Evolutionary conservation across 2,797 vertebrate species (phyloP).

Genomic region (Pampus argenteus): DNA sequence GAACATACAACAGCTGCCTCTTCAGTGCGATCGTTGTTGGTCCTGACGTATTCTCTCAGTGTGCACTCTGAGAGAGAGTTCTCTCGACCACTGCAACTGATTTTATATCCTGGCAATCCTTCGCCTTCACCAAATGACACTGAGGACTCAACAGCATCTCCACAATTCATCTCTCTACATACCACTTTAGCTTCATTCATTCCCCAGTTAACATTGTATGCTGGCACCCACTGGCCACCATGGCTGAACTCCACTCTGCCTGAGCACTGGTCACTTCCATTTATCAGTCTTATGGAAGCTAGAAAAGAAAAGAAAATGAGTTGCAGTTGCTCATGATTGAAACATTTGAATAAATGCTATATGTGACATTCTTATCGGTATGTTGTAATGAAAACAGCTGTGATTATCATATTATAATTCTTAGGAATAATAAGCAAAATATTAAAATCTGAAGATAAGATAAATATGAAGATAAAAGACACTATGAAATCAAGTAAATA

Average conservation of each 20-base stretch:
- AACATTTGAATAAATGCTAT: neutral
- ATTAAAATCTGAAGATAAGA: neutral
- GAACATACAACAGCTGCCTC: constrained; percentile 71
- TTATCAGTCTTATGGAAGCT: constrained; percentile 69
- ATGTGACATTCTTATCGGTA: neutral
- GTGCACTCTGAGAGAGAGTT: constrained; percentile 58
- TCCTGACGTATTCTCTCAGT: constrained; percentile 17
- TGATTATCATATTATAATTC: neutral
- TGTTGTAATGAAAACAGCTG: neutral
- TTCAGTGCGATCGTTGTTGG: neutral
- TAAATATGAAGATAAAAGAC: neutral
- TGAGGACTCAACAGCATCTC: constrained; percentile 40
- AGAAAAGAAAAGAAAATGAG: constrained; percentile 2
- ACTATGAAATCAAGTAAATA: neutral
- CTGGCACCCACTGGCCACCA: constrained; percentile 56
- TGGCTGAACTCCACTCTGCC: constrained; percentile 72
- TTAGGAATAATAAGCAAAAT: too few species aligned
- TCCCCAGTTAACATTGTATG: constrained; percentile 63
- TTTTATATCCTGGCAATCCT: constrained; percentile 24
- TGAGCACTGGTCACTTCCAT: constrained; percentile 71
- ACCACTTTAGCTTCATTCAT: constrained; percentile 70
- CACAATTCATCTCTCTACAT: constrained; percentile 81
- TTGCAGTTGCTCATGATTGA: neutral
- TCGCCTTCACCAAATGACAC: constrained; percentile 37
- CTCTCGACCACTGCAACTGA: constrained; percentile 67